phyloP scores from a whole-genome alignment of 2,113 vertebrate species.

The Oryzias woworae region DNA sequence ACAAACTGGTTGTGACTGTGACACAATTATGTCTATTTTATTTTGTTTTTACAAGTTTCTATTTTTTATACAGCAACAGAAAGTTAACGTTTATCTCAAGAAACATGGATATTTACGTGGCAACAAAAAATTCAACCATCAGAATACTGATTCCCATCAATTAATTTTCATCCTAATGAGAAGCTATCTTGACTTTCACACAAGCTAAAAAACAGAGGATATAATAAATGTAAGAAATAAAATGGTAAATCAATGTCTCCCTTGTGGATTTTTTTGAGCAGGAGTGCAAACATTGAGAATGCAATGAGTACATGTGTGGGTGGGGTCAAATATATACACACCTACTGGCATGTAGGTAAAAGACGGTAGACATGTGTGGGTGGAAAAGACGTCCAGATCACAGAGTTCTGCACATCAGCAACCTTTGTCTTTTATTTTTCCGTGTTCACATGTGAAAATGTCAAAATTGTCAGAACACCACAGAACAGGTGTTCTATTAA shows the following conservation, averaged over 20 bases:
- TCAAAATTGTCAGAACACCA: background rate
- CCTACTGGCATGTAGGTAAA: conserved; percentile 31
- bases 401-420: conserved; percentile 1
- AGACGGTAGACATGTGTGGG: conserved; percentile 6
- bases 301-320: conserved; percentile 20
- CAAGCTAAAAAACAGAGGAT: conserved; percentile 9
- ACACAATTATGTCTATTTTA: background rate
- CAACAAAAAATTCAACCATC: conserved; percentile 6
- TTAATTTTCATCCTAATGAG: conserved; percentile 35
- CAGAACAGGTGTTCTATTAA: conserved; percentile 7
- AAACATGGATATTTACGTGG: conserved; percentile 24
- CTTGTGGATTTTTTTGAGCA: background rate
- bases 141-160: conserved; percentile 24
- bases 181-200: conserved; percentile 33
- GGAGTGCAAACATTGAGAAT: conserved; percentile 8
- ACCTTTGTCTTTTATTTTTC: background rate
- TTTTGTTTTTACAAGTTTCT: conserved; percentile 1
- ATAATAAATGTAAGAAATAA: conserved; percentile 16
- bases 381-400: conserved; percentile 10
- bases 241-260: conserved; percentile 27
- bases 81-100: conserved; percentile 10
- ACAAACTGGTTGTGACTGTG: too few relatives aligned
- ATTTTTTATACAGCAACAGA: conserved; percentile 16
- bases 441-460: background rate
- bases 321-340: conserved; percentile 7